These are phyloP conservation scores for Ciconia maguari DNA, from an alignment of 2,113 vertebrate species.

Conservation along the genomic window DNA sequence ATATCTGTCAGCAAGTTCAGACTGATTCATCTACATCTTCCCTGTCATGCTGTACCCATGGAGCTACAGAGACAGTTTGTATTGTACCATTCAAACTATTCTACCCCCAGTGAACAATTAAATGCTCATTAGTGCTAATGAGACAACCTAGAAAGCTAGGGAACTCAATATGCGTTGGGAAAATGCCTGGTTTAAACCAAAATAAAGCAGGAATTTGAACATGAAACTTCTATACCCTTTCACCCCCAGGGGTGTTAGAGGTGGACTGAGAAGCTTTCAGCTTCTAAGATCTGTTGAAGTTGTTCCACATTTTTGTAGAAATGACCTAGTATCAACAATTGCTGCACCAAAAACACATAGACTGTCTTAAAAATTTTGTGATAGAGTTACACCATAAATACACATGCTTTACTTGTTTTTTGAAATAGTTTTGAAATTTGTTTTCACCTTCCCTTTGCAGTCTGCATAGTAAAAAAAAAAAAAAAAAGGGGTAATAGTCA, in stretches of 20 bases:
- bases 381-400: not conserved
- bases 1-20: not conserved
- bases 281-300: not conserved
- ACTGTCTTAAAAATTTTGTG: not conserved
- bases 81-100: not conserved
- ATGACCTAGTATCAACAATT: not conserved
- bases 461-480: not conserved
- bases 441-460: not conserved
- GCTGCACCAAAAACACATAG: not conserved
- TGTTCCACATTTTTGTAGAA: not conserved
- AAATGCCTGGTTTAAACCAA: not conserved
- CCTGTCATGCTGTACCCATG: not conserved
- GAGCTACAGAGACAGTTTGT: not conserved
- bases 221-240: not conserved
- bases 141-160: not conserved
- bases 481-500: not conserved
- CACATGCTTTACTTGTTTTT: not conserved
- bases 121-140: not conserved
- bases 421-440: not conserved
- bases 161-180: not conserved
- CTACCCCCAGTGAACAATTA: not conserved
- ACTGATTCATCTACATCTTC: not conserved
- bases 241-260: not conserved
- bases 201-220: not conserved
- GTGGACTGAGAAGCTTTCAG: not conserved